Evolutionary conservation across 1,140 invertebrate genomes (phyloP), one percentile per base, ranked within the genome.

Genomic region (Calephelis virginiensis): DNA sequence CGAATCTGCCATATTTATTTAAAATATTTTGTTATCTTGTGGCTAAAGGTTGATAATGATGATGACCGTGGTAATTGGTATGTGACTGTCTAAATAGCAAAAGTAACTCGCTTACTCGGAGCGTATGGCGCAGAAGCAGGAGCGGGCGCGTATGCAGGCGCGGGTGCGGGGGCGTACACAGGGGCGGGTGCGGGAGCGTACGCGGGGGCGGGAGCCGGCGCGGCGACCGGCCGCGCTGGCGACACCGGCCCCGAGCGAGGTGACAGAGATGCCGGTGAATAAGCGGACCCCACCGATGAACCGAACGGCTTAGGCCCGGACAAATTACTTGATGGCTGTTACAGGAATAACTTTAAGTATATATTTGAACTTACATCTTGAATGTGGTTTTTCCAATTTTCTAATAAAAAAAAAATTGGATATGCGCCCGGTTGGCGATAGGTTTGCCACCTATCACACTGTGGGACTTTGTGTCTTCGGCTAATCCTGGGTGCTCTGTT

Each of bases 251-350:
- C 88, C 37, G 90, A 89, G 14, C 89, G 84, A 47, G 87, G 89
- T 40, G 89, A 88, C 68, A 85, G 81, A n/a, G 92, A 92, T 13
- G 73, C 66, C 13, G 92, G 84, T 69, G 90, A 92, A 73, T 86
- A 92, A 62, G 83, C 90, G 65, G 86, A 86, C 62, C 84, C 80
- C 72, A 92, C 73, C 43, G 89, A 86, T 78, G 90, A 92, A 60
- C 93, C 92, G 75, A 94, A 95, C 7, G 94, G 94, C 78, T 94
- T 94, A 38, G 94, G 94, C 17, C 92, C 93, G 45, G 90, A 92
- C 68, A 92, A 72, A 69, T 91, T 92, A 80, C 87, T 91, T n/a
- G 81, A 86, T 9, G 90, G 91, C 91, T 92, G 77, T n/a, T 72
- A 70, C 43, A 43, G 8, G 8, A 56, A 74, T 49, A 73, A n/a